Evolutionary conservation across 2,113 vertebrate genomes (phyloP).

Genomic region (Chascanopsetta lugubris): DNA sequence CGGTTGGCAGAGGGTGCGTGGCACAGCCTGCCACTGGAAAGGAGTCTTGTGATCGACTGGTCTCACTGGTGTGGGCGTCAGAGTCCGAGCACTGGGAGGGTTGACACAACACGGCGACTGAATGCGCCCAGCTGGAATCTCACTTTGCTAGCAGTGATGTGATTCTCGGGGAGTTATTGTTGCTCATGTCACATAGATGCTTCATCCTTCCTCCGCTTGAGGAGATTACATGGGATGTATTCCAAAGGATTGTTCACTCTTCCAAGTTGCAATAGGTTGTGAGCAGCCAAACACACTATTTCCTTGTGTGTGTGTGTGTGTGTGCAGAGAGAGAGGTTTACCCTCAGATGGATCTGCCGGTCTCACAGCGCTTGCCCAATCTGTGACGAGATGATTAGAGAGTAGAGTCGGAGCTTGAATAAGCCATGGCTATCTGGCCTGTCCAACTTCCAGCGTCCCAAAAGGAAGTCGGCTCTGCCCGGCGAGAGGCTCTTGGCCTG

Average conservation of each 20-base stretch:
- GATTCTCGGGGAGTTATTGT: constrained; percentile 25
- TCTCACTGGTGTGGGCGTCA: constrained; percentile 45
- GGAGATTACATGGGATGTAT: constrained; percentile 64
- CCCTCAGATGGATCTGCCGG: neutral
- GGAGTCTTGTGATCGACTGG: constrained; percentile 64
- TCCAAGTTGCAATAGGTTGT: constrained; percentile 24
- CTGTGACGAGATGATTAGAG: constrained; percentile 35
- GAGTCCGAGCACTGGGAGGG: constrained; percentile 19
- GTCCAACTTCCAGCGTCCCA: constrained; percentile 30
- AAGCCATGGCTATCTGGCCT: constrained; percentile 44
- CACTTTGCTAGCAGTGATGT: constrained; percentile 38
- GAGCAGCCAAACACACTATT: neutral
- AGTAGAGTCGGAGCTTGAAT: constrained; percentile 47
- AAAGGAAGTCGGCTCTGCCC: constrained; percentile 25
- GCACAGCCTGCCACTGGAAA: constrained; percentile 68
- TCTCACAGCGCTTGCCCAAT: constrained; percentile 11
- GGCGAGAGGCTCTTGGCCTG: constrained; percentile 38
- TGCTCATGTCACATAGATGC: neutral
- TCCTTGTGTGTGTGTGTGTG: constrained; percentile 15
- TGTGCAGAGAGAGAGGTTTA: neutral
- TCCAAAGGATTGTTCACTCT: constrained; percentile 27
- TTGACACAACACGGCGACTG: constrained; percentile 38
- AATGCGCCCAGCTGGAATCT: constrained; percentile 38
- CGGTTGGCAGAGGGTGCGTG: constrained; percentile 70
- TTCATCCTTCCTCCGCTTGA: constrained; percentile 37